Conservation (phyloP, 2,888 invertebrate species). For the Nemurella pictetii region DNA sequence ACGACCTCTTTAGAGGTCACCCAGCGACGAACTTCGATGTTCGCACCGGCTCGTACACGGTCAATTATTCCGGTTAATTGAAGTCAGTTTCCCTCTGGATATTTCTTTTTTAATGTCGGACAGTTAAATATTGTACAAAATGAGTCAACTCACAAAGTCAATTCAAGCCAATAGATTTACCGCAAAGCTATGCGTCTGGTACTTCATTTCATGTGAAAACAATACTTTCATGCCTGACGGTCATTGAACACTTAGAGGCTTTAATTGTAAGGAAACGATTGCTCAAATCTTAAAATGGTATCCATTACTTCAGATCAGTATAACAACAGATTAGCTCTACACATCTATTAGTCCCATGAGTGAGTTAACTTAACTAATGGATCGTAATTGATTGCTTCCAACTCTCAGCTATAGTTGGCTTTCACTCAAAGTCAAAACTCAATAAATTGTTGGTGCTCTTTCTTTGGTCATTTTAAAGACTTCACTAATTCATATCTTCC, state of each 20-base stretch:
- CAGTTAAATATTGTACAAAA: neutral
- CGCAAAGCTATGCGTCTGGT: neutral
- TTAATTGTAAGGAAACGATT: neutral
- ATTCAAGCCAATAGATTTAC: neutral
- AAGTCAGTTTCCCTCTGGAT: neutral
- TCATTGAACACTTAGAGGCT: neutral
- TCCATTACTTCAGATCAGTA: neutral
- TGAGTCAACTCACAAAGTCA: neutral
- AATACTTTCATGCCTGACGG: neutral
- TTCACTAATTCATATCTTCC: no score
- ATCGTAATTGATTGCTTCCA: neutral
- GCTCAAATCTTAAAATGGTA: neutral
- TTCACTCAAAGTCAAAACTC: neutral
- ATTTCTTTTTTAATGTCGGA: neutral
- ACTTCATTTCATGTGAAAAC: neutral
- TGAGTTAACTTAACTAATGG: neutral
- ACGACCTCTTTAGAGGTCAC: conserved; percentile 60
- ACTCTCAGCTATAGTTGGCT: neutral
- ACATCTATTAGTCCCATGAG: neutral
- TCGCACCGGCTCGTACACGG: conserved; percentile 74
- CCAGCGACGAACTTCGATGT: conserved; percentile 75
- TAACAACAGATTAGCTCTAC: neutral
- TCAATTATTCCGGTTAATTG: conserved; percentile 59
- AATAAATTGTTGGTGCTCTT: neutral
- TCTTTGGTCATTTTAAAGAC: neutral